phyloP scores from a whole-genome alignment of 1,140 invertebrate genomes.

The Scaptomyza montana region DNA sequence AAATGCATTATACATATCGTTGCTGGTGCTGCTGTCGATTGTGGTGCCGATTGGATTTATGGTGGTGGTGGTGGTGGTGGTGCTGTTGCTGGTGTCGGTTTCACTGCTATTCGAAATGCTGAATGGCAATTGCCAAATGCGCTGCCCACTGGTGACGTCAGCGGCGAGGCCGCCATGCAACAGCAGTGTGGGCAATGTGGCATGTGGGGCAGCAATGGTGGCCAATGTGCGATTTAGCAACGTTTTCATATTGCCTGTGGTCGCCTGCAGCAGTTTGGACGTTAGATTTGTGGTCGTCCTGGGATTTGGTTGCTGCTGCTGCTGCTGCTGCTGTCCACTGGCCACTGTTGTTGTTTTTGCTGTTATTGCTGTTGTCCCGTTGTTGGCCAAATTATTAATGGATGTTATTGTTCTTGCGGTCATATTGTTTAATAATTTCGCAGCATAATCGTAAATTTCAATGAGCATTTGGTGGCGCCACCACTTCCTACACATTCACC shows the following conservation, averaged over 20 bases:
- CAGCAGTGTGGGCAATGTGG: conserved; percentile 42
- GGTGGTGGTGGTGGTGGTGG: conserved; percentile 23
- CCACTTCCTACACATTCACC: background rate
- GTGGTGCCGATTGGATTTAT: background rate
- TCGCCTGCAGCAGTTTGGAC: conserved; percentile 57
- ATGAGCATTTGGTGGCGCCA: conserved; percentile 57
- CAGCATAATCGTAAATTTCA: conserved; percentile 78
- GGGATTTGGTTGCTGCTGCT: conserved; percentile 8
- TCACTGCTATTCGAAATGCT: background rate
- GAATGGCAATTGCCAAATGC: conserved; percentile 26
- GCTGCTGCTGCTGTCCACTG: background rate
- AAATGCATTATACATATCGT: conserved; percentile 48
- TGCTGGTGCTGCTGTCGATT: background rate
- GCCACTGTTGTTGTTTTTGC: background rate
- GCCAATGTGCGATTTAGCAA: conserved; percentile 57
- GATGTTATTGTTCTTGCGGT: conserved; percentile 55
- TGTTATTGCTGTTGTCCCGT: background rate
- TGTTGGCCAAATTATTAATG: conserved; percentile 45
- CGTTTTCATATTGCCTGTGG: conserved; percentile 54
- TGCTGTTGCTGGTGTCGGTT: background rate
- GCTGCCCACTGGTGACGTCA: conserved; percentile 45
- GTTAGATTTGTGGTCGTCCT: conserved; percentile 52
- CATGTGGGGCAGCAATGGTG: conserved; percentile 38
- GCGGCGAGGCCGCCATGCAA: conserved; percentile 46
- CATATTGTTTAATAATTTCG: conserved; percentile 80